Base-by-base conservation (phyloP, 2,888 invertebrate species). In the Megalurothrips usitatus region DNA sequence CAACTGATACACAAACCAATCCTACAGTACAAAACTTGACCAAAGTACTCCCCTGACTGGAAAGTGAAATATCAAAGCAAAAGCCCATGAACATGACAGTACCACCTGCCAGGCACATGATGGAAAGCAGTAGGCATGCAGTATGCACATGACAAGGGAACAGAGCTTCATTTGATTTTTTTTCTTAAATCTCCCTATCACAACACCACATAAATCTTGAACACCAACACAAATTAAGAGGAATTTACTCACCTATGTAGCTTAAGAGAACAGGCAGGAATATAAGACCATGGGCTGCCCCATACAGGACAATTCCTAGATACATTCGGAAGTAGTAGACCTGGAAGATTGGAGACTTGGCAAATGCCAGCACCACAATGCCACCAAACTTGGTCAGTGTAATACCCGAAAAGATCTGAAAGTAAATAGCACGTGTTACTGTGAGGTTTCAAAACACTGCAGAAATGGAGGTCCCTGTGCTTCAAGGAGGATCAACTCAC, bases 341-440 rank as follows among this genome's bases (percentile, higher is more conserved):
- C 91, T 93, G 89, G 90, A 99, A 99, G 84, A 99, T 96, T 90
- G 98, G 98, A 82, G 97, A 97, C 88, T 98, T 98, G 34, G 99
- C 98, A 87, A 98, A 98, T 28, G 95, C 98, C 83, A 99, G 90
- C 81, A 99, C 97, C 83, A 98, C 91, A 86, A 99, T 98, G 79
- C 99, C 99, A 78, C 96, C 97, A 87, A 99, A 96, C 89, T 99
- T 99, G 82, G 99, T 99, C 83, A 99, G 90, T 17, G 99, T 99
- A 86, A 99, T 99, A 81, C 99, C 99, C 79, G 97, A 97, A 84
- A 99, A 94, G 84, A 99, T 90, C 90, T 91, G 86, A 1, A 85
- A 85, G 83, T 81, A 83, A 82, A 81, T 43, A 43, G 34, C 6
- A 43, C 2, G 6, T 4, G 34, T 43, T 43, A 43, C 3, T 6